These are phyloP conservation scores for Ophthalmolycus amberensis DNA, from an alignment of 2,113 vertebrate species.

Conservation along the genomic window DNA sequence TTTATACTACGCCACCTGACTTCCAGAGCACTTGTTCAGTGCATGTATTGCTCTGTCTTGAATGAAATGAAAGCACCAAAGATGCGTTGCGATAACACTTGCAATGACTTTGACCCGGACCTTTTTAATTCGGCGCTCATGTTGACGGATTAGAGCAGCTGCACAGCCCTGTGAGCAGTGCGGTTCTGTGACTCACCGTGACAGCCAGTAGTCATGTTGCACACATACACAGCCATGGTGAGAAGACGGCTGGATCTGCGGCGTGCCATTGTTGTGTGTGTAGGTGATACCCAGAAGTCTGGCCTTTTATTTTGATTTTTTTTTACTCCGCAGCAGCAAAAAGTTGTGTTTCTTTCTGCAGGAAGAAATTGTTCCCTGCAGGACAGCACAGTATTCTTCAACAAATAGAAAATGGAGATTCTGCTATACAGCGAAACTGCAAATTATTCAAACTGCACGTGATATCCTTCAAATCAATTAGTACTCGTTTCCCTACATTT, in stretches of 20 bases:
- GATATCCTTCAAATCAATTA: background rate
- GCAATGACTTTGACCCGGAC: too few species aligned
- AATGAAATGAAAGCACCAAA: too few species aligned
- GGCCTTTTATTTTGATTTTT: background rate
- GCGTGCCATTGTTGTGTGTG: background rate
- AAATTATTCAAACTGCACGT: too few species aligned
- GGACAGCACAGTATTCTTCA: background rate
- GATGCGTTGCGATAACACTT: too few species aligned
- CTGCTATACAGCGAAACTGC: background rate
- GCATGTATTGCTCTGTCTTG: too few species aligned
- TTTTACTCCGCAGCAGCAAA: background rate
- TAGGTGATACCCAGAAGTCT: conserved; percentile 2
- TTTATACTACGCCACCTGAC: background rate
- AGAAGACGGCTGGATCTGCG: conserved; percentile 16
- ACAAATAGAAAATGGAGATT: background rate
- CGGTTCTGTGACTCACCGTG: conserved; percentile 1
- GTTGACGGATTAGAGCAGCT: too few species aligned
- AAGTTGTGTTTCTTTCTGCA: background rate
- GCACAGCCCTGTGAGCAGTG: too few species aligned
- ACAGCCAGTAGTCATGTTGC: conserved; percentile 24
- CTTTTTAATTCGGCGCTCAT: too few species aligned
- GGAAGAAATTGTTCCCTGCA: background rate
- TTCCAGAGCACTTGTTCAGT: background rate
- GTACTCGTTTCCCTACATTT: background rate
- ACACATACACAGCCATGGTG: conserved; percentile 5